These are phyloP conservation scores for Sisor rabdophorus DNA, from an alignment of 2,113 vertebrate species.

Conservation along the genomic window DNA sequence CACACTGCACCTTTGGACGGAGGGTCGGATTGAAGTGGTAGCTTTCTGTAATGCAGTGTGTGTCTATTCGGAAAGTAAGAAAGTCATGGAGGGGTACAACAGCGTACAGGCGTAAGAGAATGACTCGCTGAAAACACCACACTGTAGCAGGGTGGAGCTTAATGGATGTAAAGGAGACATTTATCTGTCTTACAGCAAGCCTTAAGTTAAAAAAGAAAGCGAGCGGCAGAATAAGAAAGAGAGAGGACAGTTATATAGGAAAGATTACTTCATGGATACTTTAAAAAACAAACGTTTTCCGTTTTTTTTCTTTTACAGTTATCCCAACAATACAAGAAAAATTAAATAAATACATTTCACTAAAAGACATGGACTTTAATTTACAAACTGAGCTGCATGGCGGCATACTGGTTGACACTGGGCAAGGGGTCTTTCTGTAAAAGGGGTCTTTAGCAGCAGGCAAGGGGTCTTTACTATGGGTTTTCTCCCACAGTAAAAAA, in stretches of 20 bases:
- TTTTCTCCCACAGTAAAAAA: too few relatives aligned
- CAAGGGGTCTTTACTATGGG: too few relatives aligned
- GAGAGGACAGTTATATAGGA: too few relatives aligned
- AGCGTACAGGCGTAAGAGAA: constrained; percentile 6
- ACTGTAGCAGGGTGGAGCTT: neutral
- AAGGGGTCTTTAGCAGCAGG: too few relatives aligned
- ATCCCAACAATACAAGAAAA: neutral
- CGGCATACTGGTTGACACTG: too few relatives aligned
- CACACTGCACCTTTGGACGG: constrained; percentile 42
- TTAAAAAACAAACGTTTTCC: too few relatives aligned
- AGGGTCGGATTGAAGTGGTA: constrained; percentile 26
- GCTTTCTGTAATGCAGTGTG: constrained; percentile 21
- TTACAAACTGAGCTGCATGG: too few relatives aligned
- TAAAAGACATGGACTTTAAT: neutral
- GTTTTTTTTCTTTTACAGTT: too few relatives aligned
- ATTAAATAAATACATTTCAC: neutral
- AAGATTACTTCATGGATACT: too few relatives aligned
- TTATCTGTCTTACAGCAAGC: neutral
- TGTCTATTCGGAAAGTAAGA: constrained; percentile 14
- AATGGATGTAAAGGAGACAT: constrained; percentile 34
- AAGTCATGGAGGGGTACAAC: constrained; percentile 22
- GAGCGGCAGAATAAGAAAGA: too few relatives aligned
- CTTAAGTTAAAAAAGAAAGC: too few relatives aligned
- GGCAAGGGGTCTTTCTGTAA: too few relatives aligned
- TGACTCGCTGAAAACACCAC: neutral